Conservation (phyloP, 2,113 vertebrate genomes). For the Erythrocebus patas region DNA sequence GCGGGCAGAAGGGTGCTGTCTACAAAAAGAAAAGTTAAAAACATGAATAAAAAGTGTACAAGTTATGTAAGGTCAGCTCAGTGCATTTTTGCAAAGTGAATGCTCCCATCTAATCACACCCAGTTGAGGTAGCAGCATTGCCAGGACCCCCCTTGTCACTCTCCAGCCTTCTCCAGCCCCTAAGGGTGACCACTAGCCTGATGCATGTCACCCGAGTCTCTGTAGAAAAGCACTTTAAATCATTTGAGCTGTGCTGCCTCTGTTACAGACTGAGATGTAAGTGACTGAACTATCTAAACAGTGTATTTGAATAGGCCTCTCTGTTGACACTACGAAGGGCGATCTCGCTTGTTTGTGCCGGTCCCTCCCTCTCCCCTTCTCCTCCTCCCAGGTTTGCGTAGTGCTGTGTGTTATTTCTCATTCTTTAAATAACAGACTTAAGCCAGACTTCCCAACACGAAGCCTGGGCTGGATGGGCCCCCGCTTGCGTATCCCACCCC, state of each 20-base stretch:
- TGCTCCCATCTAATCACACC: rapidly evolving
- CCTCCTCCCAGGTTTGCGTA: background rate
- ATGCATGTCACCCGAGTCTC: background rate
- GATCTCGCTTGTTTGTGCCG: background rate
- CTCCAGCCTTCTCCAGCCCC: too few species aligned
- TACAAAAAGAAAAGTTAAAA: too few species aligned
- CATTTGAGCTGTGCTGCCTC: background rate
- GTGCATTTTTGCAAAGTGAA: background rate
- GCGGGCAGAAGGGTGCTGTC: too few species aligned
- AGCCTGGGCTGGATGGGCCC: background rate
- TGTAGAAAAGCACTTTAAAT: background rate
- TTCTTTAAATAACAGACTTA: background rate
- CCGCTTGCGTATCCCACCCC: background rate
- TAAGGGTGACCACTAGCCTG: rapidly evolving
- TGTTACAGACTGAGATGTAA: background rate
- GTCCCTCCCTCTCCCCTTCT: background rate
- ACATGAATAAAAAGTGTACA: too few species aligned
- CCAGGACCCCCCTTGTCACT: background rate
- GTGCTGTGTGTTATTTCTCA: background rate
- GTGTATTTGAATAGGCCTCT: background rate
- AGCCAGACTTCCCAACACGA: background rate
- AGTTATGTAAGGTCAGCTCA: too few species aligned
- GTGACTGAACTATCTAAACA: background rate
- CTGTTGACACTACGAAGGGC: background rate
- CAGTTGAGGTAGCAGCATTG: rapidly evolving